Evolutionary conservation across 2,888 invertebrate genomes (phyloP), one percentile per base, ranked within the genome.

Genomic region (Acanthosepion pharaonis): DNA sequence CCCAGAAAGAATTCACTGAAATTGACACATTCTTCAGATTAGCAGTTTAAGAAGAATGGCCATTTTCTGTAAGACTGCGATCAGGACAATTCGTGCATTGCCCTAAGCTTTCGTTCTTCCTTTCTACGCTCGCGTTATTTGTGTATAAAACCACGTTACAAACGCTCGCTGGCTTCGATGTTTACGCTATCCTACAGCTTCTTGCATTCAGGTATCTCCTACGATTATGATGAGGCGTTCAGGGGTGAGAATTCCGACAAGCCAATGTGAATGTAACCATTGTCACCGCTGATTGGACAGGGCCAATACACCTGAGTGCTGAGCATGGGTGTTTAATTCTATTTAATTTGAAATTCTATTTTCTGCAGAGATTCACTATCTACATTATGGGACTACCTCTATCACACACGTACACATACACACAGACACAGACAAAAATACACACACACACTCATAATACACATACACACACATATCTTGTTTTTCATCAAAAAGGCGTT

Each of bases 11-110:
- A 78, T 78, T 78, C 78, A 33, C n/a, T 78, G 78, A 78, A 78
- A 78, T n/a, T 78, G 78, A 78, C 78, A 78, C 78, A 78, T 78
- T 78, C 78, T 78, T 78, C 78, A 78, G 18, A 78, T 78, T 78
- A 78, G 15, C 78, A 78, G n/a, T 78, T 78, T n/a, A n/a, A 78
- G n/a, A 78, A 78, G 78, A n/a, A 33, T 78, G 15, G 15, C 78
- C 78, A 78, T 78, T 78, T 28, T 28, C 78, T 78, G 55, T 15
- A 4, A 15, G 55, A 20, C 55, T 55, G 55, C 2, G 18, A 55
- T 55, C 59, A 0, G 20, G 23, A 5, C 20, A 5, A 59, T 59
- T 59, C 59, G 20, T 23, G 23, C 59, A 23, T 59, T 23, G 23
- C 59, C 59, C 23, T 23, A 2, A 59, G 59, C 23, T 23, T 23